phyloP scores from a whole-genome alignment of 2,797 vertebrate genomes.

The Artibeus lituratus region DNA sequence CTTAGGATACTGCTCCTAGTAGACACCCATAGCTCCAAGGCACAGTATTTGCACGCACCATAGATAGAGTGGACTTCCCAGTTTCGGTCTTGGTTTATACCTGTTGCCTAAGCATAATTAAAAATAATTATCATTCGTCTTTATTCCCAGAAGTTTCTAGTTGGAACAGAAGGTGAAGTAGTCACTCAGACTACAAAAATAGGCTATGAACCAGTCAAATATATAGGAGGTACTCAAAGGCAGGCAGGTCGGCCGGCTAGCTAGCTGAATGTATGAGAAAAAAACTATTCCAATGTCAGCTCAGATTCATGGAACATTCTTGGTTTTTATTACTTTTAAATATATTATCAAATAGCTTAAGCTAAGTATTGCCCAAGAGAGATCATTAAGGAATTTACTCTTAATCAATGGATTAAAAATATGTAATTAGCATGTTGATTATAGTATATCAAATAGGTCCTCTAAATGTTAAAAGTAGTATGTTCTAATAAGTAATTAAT shows the following conservation, averaged over 20 bases:
- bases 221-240: background rate
- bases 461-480: constrained; percentile 6
- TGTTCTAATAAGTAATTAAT: background rate
- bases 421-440: background rate
- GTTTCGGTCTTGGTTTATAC: background rate
- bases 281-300: background rate
- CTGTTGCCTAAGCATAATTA: background rate
- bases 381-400: constrained; percentile 6
- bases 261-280: background rate
- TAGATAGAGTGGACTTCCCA: background rate
- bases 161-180: background rate
- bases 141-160: constrained; percentile 9
- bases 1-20: background rate
- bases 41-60: background rate
- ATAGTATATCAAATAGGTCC: background rate
- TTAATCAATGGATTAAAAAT: constrained; percentile 29
- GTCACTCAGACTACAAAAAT: background rate
- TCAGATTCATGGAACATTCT: background rate
- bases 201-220: background rate
- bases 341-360: background rate
- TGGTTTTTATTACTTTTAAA: constrained; percentile 15
- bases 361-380: background rate
- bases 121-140: background rate
- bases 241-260: background rate
- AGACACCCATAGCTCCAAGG: background rate